phyloP scores from a whole-genome alignment of 1,140 invertebrate genomes.

The Hyles euphorbiae region DNA sequence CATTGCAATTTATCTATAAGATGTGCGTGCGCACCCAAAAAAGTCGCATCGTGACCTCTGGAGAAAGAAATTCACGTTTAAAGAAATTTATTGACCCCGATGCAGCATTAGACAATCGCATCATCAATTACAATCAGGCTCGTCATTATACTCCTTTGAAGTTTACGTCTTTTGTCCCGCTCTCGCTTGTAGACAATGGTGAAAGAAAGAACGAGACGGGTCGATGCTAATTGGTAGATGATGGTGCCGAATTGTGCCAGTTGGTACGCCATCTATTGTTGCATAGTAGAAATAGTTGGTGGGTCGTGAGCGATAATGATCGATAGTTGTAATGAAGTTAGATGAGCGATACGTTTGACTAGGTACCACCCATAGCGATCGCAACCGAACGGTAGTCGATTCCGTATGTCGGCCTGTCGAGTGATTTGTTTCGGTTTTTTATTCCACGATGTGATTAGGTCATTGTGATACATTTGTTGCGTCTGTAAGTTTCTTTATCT shows the following conservation, averaged over 20 bases:
- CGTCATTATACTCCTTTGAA: constrained; percentile 44
- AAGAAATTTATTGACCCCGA: constrained; percentile 54
- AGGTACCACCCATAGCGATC: constrained; percentile 54
- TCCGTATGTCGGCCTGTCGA: constrained; percentile 36
- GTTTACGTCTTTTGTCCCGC: constrained; percentile 25
- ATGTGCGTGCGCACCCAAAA: constrained; percentile 16
- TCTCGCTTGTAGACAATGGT: constrained; percentile 14
- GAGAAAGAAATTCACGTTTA: constrained; percentile 51
- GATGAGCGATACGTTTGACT: constrained; percentile 46
- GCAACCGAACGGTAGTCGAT: constrained; percentile 61
- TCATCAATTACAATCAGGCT: constrained; percentile 73
- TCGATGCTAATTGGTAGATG: constrained; percentile 64
- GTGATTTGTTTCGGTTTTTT: constrained; percentile 39
- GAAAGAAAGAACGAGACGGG: constrained; percentile 28
- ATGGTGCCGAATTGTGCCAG: constrained; percentile 60
- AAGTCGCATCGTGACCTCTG: constrained; percentile 40
- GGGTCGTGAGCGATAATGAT: constrained; percentile 64
- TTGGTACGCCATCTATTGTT: constrained; percentile 69
- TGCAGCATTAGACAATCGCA: constrained; percentile 59
- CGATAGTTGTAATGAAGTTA: constrained; percentile 63
- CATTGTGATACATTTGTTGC: too few species aligned
- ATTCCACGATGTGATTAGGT: constrained; percentile 10
- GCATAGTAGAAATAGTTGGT: constrained; percentile 68
- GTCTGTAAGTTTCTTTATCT: not conserved
- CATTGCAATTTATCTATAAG: not conserved